These are phyloP conservation scores for Tragelaphus imberbis DNA, from an alignment of 2,113 vertebrate genomes.

Conservation along the genomic window DNA sequence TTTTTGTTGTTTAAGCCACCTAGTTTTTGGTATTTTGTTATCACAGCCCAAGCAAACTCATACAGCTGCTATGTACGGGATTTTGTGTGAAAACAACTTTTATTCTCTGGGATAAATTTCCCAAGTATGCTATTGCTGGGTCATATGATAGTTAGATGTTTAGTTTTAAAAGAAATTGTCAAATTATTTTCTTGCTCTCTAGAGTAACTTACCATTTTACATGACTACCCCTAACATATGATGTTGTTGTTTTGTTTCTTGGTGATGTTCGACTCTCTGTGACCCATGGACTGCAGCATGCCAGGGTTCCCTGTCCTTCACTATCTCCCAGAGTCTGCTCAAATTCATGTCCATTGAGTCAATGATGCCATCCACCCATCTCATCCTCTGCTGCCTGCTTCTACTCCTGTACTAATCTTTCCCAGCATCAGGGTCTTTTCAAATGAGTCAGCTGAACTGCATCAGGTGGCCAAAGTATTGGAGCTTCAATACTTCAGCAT, in stretches of 20 bases:
- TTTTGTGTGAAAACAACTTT: not conserved
- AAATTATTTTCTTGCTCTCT: not conserved
- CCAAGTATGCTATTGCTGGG: not conserved
- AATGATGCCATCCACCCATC: not conserved
- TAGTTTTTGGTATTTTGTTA: not conserved
- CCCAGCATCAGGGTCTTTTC: not conserved
- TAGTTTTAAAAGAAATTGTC: not conserved
- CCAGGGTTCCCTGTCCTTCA: not conserved
- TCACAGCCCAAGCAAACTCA: not conserved
- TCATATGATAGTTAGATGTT: not conserved
- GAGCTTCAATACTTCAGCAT: not conserved
- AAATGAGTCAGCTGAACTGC: not conserved
- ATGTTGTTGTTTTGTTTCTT: not conserved
- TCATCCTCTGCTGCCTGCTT: not conserved
- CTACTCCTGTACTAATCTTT: not conserved
- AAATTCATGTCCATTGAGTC: not conserved
- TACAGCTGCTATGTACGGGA: accelerated
- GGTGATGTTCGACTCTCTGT: not conserved
- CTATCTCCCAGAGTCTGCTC: not conserved
- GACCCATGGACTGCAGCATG: not conserved
- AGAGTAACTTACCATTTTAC: not conserved
- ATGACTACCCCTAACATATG: not conserved
- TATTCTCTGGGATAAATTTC: not conserved
- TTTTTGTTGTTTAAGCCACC: not conserved
- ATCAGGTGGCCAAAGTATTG: not conserved